phyloP scores from a whole-genome alignment of 2,797 vertebrate species.

The Cynodonichthys magdalenae region DNA sequence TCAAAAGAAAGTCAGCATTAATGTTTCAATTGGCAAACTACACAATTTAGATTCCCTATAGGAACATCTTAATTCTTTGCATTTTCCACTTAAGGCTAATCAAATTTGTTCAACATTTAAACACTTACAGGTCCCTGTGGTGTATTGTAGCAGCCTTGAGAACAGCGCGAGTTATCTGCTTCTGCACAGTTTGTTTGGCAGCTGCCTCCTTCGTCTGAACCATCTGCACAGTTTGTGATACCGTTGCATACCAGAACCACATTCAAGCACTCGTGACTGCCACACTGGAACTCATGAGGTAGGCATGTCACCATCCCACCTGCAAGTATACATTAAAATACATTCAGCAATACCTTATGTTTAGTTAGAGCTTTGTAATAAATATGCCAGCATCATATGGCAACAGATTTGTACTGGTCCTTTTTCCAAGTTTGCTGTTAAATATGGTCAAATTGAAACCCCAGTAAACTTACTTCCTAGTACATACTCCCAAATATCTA shows the following conservation, averaged over 20 bases:
- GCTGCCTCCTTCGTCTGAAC: slow-evolving; percentile 85
- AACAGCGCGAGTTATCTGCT: slow-evolving; percentile 61
- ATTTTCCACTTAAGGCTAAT: background rate
- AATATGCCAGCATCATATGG: too few species aligned
- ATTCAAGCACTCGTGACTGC: slow-evolving; percentile 79
- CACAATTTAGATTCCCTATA: too few species aligned
- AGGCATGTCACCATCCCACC: slow-evolving; percentile 76
- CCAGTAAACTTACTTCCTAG: too few species aligned
- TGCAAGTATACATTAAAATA: slow-evolving; percentile 40
- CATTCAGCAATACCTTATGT: too few species aligned
- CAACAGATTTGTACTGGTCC: too few species aligned
- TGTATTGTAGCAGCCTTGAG: slow-evolving; percentile 82
- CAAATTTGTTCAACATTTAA: background rate
- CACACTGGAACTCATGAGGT: slow-evolving; percentile 84
- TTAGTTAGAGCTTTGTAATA: too few species aligned
- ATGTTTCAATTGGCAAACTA: too few species aligned
- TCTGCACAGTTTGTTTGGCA: slow-evolving; percentile 73
- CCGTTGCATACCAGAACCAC: slow-evolving; percentile 81
- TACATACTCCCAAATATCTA: background rate
- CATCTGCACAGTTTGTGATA: slow-evolving; percentile 80
- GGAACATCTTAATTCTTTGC: background rate
- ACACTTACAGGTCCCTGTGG: slow-evolving; percentile 85
- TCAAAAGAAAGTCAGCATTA: slow-evolving; percentile 1
- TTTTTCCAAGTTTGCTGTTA: too few species aligned
- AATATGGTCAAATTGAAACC: too few species aligned